A percentile compares a stretch with the other conserved stretches of the same genome.
Conservation (phyloP, 2,113 vertebrate genomes). For the Elaphurus davidianus region DNA sequence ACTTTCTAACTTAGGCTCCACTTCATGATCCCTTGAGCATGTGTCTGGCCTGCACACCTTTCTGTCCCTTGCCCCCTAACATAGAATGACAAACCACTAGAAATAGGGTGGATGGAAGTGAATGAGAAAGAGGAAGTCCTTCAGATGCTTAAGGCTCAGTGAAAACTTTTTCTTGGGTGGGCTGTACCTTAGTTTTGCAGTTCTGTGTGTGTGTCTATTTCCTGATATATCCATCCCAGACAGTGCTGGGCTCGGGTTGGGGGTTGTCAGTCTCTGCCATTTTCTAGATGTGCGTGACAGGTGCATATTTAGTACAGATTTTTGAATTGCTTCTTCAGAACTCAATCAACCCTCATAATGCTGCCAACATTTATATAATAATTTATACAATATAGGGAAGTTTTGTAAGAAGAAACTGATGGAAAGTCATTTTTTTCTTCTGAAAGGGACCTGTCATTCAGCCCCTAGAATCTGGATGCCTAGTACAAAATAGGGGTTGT, state of each 20-base stretch:
- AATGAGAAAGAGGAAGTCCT: neutral
- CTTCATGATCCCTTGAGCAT: constrained; percentile 45
- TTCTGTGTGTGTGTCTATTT: neutral
- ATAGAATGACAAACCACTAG: constrained; percentile 6
- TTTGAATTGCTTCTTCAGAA: neutral
- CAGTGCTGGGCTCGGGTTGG: neutral
- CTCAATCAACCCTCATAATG: neutral
- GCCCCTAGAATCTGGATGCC: neutral
- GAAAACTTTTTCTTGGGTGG: constrained; percentile 13
- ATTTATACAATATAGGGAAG: neutral
- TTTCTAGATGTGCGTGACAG: neutral
- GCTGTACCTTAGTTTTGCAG: constrained; percentile 4
- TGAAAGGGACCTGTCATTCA: neutral
- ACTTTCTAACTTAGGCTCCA: constrained; percentile 41
- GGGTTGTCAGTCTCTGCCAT: neutral
- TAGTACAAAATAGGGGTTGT: neutral
- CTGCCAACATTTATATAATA: neutral
- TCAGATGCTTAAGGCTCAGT: neutral
- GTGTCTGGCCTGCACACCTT: neutral
- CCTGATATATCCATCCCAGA: neutral
- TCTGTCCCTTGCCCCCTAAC: neutral
- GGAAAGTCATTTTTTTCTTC: neutral
- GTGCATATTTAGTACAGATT: neutral
- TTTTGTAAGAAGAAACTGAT: constrained; percentile 5
- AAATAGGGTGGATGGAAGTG: neutral